Evolutionary conservation across 1,140 invertebrate genomes (phyloP).

Genomic region (Nautilus pompilius): DNA sequence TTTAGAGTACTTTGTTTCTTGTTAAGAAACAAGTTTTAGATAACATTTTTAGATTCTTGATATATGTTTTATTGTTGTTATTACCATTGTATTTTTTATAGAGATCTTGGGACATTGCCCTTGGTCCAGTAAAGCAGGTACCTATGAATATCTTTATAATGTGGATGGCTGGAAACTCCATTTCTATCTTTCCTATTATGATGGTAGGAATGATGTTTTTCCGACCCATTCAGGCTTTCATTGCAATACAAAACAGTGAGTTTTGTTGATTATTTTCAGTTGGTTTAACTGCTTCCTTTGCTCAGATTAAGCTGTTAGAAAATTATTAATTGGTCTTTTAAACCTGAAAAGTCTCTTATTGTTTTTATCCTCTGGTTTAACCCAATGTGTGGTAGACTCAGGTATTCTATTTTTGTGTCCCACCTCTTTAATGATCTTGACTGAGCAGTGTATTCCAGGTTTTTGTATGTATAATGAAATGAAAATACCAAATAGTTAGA

Average conservation of each 20-base stretch:
- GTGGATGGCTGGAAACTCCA: constrained; percentile 99
- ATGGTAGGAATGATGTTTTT: constrained; percentile 99
- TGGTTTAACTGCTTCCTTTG: too few species aligned
- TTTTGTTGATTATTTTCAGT: too few species aligned
- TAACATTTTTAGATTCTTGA: background rate
- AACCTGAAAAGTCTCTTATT: too few species aligned
- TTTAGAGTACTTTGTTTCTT: background rate
- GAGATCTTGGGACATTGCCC: constrained; percentile 95
- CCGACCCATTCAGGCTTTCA: constrained; percentile 90
- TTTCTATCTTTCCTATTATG: constrained; percentile 99
- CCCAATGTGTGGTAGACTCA: too few species aligned
- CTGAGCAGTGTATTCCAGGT: too few species aligned
- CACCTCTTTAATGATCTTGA: too few species aligned
- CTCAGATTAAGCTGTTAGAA: too few species aligned
- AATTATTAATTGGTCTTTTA: too few species aligned
- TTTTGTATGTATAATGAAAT: too few species aligned
- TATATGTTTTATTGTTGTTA: constrained; percentile 1
- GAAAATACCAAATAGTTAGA: too few species aligned
- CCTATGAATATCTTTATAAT: constrained; percentile 99
- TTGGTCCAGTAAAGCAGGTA: constrained; percentile 87
- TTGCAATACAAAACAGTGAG: constrained; percentile 60
- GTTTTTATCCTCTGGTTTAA: too few species aligned
- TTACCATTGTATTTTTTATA: constrained; percentile 37
- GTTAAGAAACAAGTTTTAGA: background rate
- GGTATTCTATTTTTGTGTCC: too few species aligned